Percentiles rank a stretch among this genome's conserved stretches.
Evolutionary conservation across 2,797 vertebrate genomes (phyloP).

Genomic region (Betta splendens): DNA sequence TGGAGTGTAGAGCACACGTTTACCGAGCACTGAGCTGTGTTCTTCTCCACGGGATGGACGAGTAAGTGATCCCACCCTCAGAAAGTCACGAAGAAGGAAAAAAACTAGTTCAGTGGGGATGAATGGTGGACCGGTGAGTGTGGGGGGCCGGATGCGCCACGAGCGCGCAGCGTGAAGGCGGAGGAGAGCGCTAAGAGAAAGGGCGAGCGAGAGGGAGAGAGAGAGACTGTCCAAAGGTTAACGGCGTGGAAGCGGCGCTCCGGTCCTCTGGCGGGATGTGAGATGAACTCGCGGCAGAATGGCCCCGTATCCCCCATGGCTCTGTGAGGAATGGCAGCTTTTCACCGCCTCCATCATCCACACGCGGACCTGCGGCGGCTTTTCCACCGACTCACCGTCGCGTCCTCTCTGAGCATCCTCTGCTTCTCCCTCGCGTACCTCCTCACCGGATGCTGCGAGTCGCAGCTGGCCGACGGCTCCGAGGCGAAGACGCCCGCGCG

Average conservation of each 20-base stretch:
- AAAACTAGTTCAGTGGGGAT: slow-evolving; percentile 1
- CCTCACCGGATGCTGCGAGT: slow-evolving; percentile 75
- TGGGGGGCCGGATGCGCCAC: slow-evolving; percentile 17
- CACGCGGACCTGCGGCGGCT: slow-evolving; percentile 75
- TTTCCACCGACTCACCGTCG: slow-evolving; percentile 77
- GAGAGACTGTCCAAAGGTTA: slow-evolving; percentile 32
- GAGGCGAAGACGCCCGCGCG: slow-evolving; percentile 44
- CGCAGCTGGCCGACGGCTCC: slow-evolving; percentile 62
- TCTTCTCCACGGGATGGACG: slow-evolving; percentile 10
- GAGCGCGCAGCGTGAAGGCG: slow-evolving; percentile 42
- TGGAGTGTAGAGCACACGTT: too few relatives aligned
- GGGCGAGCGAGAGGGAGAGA: too few relatives aligned
- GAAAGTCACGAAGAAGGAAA: slow-evolving; percentile 33
- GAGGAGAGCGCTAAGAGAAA: slow-evolving; percentile 27
- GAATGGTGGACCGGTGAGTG: background rate
- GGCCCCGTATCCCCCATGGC: slow-evolving; percentile 55
- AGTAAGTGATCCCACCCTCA: slow-evolving; percentile 26
- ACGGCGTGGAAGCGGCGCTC: slow-evolving; percentile 5
- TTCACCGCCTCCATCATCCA: slow-evolving; percentile 57
- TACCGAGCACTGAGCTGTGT: too few relatives aligned
- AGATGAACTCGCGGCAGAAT: slow-evolving; percentile 64
- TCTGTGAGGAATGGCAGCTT: slow-evolving; percentile 79
- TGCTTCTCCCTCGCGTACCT: slow-evolving; percentile 79
- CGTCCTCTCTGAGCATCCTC: slow-evolving; percentile 76
- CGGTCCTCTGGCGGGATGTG: slow-evolving; percentile 54